Conservation (phyloP, 2,888 invertebrate species). For the Hylaea fasciaria region DNA sequence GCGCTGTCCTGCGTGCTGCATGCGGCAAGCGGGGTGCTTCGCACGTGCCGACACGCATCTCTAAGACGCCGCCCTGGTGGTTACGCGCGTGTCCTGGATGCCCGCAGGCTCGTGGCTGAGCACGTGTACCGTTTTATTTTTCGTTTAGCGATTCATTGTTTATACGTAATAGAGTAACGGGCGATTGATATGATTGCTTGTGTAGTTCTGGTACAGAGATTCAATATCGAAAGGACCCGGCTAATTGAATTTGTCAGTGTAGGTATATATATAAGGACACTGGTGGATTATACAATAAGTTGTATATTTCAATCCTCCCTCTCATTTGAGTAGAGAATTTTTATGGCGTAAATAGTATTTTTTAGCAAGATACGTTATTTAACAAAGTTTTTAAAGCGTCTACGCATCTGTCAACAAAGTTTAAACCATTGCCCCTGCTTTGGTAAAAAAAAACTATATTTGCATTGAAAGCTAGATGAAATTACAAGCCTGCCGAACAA, state of each 20-base stretch:
- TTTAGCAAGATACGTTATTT: too few relatives aligned
- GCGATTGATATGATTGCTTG: neutral
- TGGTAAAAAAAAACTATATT: too few relatives aligned
- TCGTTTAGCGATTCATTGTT: too few relatives aligned
- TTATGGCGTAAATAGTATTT: too few relatives aligned
- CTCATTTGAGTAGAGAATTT: too few relatives aligned
- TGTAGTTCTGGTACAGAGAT: neutral
- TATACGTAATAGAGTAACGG: neutral
- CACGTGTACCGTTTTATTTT: neutral
- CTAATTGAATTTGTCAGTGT: too few relatives aligned
- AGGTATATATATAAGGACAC: neutral
- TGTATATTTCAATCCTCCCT: too few relatives aligned
- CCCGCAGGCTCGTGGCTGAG: neutral
- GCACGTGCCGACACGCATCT: conserved; percentile 13
- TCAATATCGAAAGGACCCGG: conserved; percentile 1
- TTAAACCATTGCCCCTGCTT: too few relatives aligned
- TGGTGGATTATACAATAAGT: neutral
- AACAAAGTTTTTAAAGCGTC: too few relatives aligned
- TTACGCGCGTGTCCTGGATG: conserved; percentile 1
- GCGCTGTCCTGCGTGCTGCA: neutral
- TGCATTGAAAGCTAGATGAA: too few relatives aligned
- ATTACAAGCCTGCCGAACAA: too few relatives aligned
- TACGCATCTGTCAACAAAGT: too few relatives aligned
- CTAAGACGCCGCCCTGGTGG: conserved; percentile 11
- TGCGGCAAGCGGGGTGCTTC: conserved; percentile 1